Base-by-base conservation (phyloP, 2,797 vertebrate genomes). In the Discoglossus pictus region DNA sequence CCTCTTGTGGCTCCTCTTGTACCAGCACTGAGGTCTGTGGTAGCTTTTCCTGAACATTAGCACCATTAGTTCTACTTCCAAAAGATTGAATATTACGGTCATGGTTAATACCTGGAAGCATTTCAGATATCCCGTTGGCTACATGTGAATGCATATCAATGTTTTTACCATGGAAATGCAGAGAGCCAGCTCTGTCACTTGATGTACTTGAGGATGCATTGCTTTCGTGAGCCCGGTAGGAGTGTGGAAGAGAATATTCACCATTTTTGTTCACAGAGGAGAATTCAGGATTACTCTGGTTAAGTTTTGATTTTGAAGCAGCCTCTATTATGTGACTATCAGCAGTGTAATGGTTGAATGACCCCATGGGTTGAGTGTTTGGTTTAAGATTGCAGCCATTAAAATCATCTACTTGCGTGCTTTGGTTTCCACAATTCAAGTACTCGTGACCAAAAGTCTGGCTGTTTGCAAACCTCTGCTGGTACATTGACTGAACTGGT, bases 351-450 rank as follows among this genome's bases (percentile, higher is more conserved):
- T 89, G 78, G 43, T 89, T 61, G 51, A 92, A 93, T n/a, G 90
- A 78, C 74, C 89, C 90, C 56, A 88, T 36, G 0, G 88, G 84
- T 63, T 92, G 91, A 61, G 87, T 72, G 7, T 78, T 85, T 72
- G 91, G 85, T 79, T 87, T 87, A 68, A 92, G 74, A 74, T 84
- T 79, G 71, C 90, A 93, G 56, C 84, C 79, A 80, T 78, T 89
- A 82, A 93, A 97, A 74, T 92, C 86, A 75, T 94, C 95, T 72
- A 93, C 80, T 76, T 92, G 93, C 80, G 93, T 76, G 73, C 85
- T 89, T 76, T 90, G 87, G 79, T 92, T 92, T 73, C 85, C 82
- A 7, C 93, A 96, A 75, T 88, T 86, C 75, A 92, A 87, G 79
- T 94, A 96, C 79, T 88, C 92, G 52, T 92, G 80, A 56, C 91